A percentile compares a stretch with the other conserved stretches of the same genome.
These are phyloP conservation scores for Oreochromis mossambicus DNA, from an alignment of 2,797 vertebrate genomes.

Conservation along the genomic window DNA sequence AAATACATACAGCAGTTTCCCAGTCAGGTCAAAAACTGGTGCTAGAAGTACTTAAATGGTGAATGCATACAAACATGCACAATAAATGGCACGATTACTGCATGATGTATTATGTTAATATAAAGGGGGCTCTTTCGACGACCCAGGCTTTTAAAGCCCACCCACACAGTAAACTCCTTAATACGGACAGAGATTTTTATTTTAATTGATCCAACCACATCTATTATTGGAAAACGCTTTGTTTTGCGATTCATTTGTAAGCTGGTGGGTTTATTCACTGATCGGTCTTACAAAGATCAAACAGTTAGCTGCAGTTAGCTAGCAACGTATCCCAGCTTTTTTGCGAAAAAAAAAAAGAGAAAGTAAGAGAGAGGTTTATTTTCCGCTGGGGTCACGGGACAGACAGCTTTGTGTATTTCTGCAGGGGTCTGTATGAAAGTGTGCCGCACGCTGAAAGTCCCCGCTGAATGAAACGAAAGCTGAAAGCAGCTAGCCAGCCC, in stretches of 20 bases:
- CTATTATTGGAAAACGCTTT: not conserved
- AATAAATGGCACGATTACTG: not conserved
- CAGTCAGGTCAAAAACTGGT: not conserved
- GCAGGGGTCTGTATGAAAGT: not conserved
- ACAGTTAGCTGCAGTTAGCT: not conserved
- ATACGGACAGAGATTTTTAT: not conserved
- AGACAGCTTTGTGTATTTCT: not conserved
- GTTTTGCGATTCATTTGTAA: not conserved
- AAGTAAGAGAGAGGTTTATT: not conserved
- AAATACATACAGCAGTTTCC: fast-evolving
- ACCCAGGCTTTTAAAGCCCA: not conserved
- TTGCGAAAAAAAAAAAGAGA: not conserved
- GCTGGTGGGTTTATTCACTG: not conserved
- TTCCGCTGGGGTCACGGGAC: not conserved
- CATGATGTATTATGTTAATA: not conserved
- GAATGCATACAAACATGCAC: not conserved
- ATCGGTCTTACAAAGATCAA: not conserved
- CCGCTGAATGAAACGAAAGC: not conserved
- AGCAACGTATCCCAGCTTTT: not conserved
- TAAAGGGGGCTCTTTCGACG: not conserved
- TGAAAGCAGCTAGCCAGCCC: conserved; percentile 27
- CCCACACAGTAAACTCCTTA: not conserved
- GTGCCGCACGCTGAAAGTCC: not conserved
- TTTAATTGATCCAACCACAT: not conserved
- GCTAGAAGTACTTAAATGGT: not conserved